These are phyloP conservation scores for Lophotriccus pileatus DNA, from an alignment of 2,797 vertebrate species.

Conservation along the genomic window DNA sequence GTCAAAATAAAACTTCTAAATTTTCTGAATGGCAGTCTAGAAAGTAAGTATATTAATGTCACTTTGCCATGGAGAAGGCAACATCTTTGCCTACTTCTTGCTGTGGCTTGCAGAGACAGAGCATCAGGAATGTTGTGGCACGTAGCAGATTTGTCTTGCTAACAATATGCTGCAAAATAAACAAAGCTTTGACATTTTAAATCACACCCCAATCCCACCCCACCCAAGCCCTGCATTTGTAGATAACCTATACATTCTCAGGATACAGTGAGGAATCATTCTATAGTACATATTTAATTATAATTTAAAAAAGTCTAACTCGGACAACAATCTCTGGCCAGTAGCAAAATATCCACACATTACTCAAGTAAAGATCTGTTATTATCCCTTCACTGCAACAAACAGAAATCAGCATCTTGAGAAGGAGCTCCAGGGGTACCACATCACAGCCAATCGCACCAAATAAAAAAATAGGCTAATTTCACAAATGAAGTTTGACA, in stretches of 20 bases:
- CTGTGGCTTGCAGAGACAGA: conserved; percentile 20
- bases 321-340: conserved; percentile 66
- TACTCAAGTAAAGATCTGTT: conserved; percentile 65
- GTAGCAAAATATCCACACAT: conserved; percentile 73
- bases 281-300: conserved; percentile 71
- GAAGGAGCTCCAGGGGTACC: conserved; percentile 47
- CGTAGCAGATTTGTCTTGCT: conserved; percentile 50
- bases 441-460: neutral
- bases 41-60: conserved; percentile 27
- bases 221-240: neutral
- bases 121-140: conserved; percentile 61
- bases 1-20: conserved; percentile 10
- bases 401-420: conserved; percentile 49
- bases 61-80: conserved; percentile 31
- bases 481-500: conserved; percentile 65
- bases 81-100: conserved; percentile 40
- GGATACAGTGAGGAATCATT: conserved; percentile 64
- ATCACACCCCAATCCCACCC: conserved; percentile 14
- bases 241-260: conserved; percentile 68
- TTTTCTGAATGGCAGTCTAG: conserved; percentile 52
- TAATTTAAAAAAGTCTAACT: conserved; percentile 73
- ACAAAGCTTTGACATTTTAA: conserved; percentile 44
- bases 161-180: conserved; percentile 69
- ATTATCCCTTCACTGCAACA: conserved; percentile 57
- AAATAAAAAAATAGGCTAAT: conserved; percentile 54